A percentile compares a stretch with the other conserved stretches of the same genome.
phyloP scores from a whole-genome alignment of 92 coral and sea anemone genomes.

The Umimayanthus kanabou region DNA sequence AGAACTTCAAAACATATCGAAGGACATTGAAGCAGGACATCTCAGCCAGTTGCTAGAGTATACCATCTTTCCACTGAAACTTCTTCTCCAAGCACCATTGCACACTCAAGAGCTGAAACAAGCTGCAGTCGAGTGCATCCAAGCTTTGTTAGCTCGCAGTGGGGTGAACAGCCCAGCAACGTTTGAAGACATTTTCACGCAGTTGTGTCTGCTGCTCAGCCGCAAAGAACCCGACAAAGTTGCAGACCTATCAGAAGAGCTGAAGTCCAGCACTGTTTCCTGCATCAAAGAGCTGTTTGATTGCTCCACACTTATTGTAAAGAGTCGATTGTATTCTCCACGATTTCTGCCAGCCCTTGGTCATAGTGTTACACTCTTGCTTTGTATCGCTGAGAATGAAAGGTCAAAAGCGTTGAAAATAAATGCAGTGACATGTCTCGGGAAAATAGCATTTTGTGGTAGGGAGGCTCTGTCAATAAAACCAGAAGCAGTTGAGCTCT shows the following conservation, averaged over 20 bases:
- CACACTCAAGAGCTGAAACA: conserved; percentile 76
- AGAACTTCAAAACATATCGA: conserved; percentile 62
- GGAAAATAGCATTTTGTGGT: conserved; percentile 65
- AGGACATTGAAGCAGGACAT: conserved; percentile 38
- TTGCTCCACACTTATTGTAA: conserved; percentile 61
- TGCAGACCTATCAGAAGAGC: conserved; percentile 77
- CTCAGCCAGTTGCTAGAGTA: conserved; percentile 73
- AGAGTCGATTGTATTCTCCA: conserved; percentile 68
- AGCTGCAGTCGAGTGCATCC: conserved; percentile 70
- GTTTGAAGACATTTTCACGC: conserved; percentile 77
- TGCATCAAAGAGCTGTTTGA: conserved; percentile 73
- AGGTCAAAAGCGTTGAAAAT: conserved; percentile 68
- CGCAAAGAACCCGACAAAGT: conserved; percentile 71
- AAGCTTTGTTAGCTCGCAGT: conserved; percentile 59
- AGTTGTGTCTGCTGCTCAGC: conserved; percentile 74
- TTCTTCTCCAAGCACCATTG: conserved; percentile 61
- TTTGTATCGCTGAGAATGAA: conserved; percentile 76
- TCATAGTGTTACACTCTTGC: conserved; percentile 74
- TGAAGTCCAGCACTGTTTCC: conserved; percentile 63
- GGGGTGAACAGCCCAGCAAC: conserved; percentile 57
- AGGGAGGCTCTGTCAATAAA: conserved; percentile 4
- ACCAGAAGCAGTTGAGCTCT: conserved; percentile 45
- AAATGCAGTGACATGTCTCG: conserved; percentile 73
- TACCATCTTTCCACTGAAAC: conserved; percentile 83
- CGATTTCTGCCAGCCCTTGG: conserved; percentile 85